These are phyloP conservation scores for Nothobranchius kuhntae DNA, from an alignment of 2,113 vertebrate species.

Conservation along the genomic window DNA sequence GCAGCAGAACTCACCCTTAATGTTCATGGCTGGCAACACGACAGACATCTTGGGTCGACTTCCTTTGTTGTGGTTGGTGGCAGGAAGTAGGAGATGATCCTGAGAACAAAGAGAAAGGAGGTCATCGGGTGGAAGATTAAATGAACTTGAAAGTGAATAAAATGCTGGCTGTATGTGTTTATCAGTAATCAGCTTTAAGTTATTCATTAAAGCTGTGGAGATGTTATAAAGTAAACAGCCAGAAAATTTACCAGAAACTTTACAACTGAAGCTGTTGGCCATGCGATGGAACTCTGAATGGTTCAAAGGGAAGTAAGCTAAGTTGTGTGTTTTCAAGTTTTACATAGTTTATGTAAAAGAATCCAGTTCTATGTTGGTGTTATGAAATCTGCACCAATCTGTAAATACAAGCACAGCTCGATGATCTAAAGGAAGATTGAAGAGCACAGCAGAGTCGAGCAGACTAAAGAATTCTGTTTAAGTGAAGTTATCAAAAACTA, in stretches of 20 bases:
- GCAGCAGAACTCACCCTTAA: slow-evolving; percentile 85
- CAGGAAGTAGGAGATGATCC: slow-evolving; percentile 95
- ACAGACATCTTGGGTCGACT: slow-evolving; percentile 96
- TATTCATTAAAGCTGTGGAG: slow-evolving; percentile 3
- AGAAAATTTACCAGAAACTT: not conserved
- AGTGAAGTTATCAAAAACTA: too few relatives aligned
- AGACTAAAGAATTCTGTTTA: too few relatives aligned
- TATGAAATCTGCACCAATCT: too few relatives aligned
- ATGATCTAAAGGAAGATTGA: too few relatives aligned
- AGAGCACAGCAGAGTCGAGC: too few relatives aligned
- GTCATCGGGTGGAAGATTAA: slow-evolving; percentile 17
- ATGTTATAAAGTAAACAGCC: not conserved
- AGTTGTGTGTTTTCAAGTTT: too few relatives aligned
- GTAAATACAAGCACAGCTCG: too few relatives aligned
- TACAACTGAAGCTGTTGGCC: not conserved
- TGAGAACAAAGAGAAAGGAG: slow-evolving; percentile 70
- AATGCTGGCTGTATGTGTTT: not conserved
- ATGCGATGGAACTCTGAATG: not conserved
- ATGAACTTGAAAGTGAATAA: slow-evolving; percentile 4
- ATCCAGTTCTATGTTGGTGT: too few relatives aligned
- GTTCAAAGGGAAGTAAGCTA: not conserved
- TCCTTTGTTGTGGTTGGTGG: slow-evolving; percentile 94
- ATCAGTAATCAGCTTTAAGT: not conserved
- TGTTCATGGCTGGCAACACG: slow-evolving; percentile 92
- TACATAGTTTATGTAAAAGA: too few relatives aligned